Conservation (phyloP, 1,140 invertebrate genomes). For the Camponotus floridanus region DNA sequence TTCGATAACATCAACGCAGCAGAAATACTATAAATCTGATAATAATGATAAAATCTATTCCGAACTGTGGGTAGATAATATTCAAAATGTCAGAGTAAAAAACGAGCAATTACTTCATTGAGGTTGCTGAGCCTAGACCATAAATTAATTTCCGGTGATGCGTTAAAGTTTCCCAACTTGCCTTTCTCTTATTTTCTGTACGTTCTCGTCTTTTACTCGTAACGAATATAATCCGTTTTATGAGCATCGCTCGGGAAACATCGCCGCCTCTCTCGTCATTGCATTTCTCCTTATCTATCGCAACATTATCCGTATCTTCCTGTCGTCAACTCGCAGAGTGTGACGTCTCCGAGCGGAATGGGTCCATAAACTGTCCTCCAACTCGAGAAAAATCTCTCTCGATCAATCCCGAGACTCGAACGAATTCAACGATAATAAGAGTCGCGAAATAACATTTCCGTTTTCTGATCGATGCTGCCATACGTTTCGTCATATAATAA, state of each 20-base stretch:
- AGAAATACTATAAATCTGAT: conserved; percentile 29
- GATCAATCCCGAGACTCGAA: conserved; percentile 23
- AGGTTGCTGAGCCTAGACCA: not conserved
- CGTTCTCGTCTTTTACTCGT: conserved; percentile 22
- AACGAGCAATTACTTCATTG: not conserved
- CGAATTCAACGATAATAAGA: conserved; percentile 11
- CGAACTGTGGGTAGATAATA: not conserved
- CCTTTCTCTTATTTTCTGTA: not conserved
- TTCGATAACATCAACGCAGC: conserved; percentile 2
- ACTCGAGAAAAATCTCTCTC: conserved; percentile 37
- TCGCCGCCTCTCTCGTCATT: not conserved
- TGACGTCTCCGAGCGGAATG: conserved; percentile 36
- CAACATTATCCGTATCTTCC: conserved; percentile 50
- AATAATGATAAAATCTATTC: not conserved
- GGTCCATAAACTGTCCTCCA: conserved; percentile 1
- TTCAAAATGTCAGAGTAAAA: not conserved
- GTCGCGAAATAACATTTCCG: conserved; percentile 18
- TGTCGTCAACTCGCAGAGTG: conserved; percentile 13
- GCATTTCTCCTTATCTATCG: conserved; percentile 47
- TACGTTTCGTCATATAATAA: not conserved
- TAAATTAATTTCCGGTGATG: conserved; percentile 33
- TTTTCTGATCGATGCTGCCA: not conserved
- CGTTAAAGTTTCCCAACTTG: not conserved
- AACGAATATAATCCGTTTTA: conserved; percentile 48
- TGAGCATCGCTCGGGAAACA: conserved; percentile 7